A percentile compares a stretch with the other conserved stretches of the same genome.
These are phyloP conservation scores for Tiaroga cobitis DNA, from an alignment of 2,797 vertebrate species.

Conservation along the genomic window DNA sequence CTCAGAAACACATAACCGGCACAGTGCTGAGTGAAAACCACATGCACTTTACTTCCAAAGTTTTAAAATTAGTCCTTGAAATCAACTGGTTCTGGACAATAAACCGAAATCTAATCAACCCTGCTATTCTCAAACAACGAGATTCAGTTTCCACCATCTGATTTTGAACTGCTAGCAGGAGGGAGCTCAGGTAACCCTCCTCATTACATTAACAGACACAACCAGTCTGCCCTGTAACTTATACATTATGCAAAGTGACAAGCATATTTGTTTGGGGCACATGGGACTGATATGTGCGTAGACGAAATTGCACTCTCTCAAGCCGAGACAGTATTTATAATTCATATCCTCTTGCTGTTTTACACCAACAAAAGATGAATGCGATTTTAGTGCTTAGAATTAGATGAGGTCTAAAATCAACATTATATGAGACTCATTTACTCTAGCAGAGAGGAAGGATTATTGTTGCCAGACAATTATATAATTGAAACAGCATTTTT, in stretches of 20 bases:
- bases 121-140: slow-evolving; percentile 10
- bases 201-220: slow-evolving; percentile 52
- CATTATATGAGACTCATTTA: slow-evolving; percentile 26
- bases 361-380: slow-evolving; percentile 44
- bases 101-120: slow-evolving; percentile 51
- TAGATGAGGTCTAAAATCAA: slow-evolving; percentile 45
- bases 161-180: slow-evolving; percentile 15
- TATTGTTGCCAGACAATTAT: slow-evolving; percentile 44
- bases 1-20: background rate
- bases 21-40: slow-evolving; percentile 12
- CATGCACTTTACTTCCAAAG: slow-evolving; percentile 14
- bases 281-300: slow-evolving; percentile 57
- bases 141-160: slow-evolving; percentile 31
- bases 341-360: slow-evolving; percentile 55
- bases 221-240: slow-evolving; percentile 53
- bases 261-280: slow-evolving; percentile 56
- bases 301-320: slow-evolving; percentile 54
- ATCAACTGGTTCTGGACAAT: slow-evolving; percentile 38
- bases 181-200: slow-evolving; percentile 46
- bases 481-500: slow-evolving; percentile 41
- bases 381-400: slow-evolving; percentile 50
- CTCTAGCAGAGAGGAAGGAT: slow-evolving; percentile 22
- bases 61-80: slow-evolving; percentile 45
- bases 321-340: slow-evolving; percentile 59
- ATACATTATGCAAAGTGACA: slow-evolving; percentile 64